Conservation (phyloP, 1,140 invertebrate genomes). For the Drosophila pruinosa region DNA sequence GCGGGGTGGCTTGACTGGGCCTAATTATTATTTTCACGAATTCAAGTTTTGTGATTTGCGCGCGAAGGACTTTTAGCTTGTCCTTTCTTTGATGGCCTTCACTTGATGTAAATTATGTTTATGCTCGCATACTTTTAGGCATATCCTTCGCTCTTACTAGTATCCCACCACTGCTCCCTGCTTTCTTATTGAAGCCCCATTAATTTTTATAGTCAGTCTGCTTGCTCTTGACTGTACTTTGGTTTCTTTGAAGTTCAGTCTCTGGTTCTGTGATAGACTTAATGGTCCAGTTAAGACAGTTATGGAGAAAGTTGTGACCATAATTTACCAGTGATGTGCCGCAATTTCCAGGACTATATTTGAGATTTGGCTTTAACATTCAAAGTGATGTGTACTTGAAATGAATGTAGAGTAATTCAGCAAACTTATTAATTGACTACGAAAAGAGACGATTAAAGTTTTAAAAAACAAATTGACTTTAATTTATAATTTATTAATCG, state of each 20-base stretch:
- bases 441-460: background rate
- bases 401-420: background rate
- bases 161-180: background rate
- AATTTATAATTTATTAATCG: too few species aligned
- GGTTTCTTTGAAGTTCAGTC: background rate
- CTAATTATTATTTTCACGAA: constrained; percentile 77
- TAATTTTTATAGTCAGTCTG: constrained; percentile 50
- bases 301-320: constrained; percentile 32
- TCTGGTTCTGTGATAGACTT: constrained; percentile 23
- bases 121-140: constrained; percentile 47
- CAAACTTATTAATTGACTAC: background rate
- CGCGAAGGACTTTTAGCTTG: constrained; percentile 38
- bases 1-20: constrained; percentile 8
- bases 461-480: too few species aligned
- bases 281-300: constrained; percentile 41
- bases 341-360: constrained; percentile 24
- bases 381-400: background rate
- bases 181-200: constrained; percentile 42
- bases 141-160: background rate
- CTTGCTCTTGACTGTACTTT: background rate
- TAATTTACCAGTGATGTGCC: constrained; percentile 24
- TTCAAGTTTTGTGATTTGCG: constrained; percentile 50
- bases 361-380: background rate
- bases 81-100: constrained; percentile 41
- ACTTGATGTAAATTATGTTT: constrained; percentile 74